Evolutionary conservation across 2,113 vertebrate species (phyloP).

Genomic region (Ardeotis arabs): DNA sequence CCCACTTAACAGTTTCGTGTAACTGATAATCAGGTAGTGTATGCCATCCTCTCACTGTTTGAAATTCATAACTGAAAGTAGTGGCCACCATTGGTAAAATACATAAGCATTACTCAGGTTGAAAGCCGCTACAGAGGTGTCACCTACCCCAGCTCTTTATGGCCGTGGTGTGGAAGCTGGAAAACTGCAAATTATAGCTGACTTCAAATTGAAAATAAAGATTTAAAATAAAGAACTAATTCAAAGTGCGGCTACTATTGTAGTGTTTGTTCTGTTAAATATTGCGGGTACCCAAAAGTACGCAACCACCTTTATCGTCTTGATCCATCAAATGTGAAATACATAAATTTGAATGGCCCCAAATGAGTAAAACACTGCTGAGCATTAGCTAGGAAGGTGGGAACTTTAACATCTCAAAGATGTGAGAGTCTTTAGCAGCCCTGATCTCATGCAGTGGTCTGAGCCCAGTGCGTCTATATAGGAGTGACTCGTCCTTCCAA

Average conservation of each 20-base stretch:
- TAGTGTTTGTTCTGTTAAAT: background rate
- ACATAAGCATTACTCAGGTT: background rate
- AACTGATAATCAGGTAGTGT: background rate
- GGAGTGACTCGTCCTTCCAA: background rate
- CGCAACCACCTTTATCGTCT: background rate
- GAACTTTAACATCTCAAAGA: background rate
- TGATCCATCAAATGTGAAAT: background rate
- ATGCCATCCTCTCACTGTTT: background rate
- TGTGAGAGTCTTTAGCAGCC: background rate
- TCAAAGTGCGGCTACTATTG: background rate
- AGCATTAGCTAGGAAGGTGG: background rate
- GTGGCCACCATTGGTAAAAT: background rate
- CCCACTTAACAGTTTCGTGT: background rate
- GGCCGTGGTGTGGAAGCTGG: background rate
- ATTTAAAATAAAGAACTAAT: background rate
- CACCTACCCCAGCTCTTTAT: background rate
- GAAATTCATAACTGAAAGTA: background rate
- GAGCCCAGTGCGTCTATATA: background rate
- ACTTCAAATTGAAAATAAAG: background rate
- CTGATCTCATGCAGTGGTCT: background rate
- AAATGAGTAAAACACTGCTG: background rate
- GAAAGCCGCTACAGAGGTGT: background rate
- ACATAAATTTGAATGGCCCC: background rate
- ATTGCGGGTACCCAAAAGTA: fast-evolving
- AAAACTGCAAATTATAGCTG: background rate